Evolutionary conservation across 2,888 invertebrate species (phyloP).

Genomic region (Ethmia dodecea): DNA sequence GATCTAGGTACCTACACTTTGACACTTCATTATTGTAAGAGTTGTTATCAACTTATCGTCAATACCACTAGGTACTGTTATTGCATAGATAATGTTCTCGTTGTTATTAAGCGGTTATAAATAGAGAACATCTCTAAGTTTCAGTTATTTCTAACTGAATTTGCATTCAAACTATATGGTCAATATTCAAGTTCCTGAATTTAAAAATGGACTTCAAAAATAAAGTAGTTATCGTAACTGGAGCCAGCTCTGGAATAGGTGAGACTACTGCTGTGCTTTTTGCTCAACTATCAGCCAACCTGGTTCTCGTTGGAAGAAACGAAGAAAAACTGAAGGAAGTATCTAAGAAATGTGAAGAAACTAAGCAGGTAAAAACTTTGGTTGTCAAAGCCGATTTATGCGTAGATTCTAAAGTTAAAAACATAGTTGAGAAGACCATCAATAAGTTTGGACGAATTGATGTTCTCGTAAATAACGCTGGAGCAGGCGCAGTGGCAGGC

Average conservation of each 20-base stretch:
- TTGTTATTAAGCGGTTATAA: no score
- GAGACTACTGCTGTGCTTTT: constrained; percentile 18
- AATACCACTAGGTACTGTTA: no score
- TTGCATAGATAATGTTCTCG: no score
- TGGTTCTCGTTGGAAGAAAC: constrained; percentile 18
- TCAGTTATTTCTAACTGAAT: no score
- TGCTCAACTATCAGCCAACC: constrained; percentile 16
- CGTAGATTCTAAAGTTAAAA: constrained; percentile 15
- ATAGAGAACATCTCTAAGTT: no score
- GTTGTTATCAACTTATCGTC: no score
- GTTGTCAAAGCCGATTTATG: constrained; percentile 14
- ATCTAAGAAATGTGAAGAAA: constrained; percentile 8
- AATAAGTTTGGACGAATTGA: constrained; percentile 19
- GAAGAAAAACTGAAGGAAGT: constrained; percentile 15
- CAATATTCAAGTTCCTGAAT: neutral
- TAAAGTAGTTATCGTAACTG: constrained; percentile 16
- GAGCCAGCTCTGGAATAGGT: constrained; percentile 22
- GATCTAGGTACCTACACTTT: no score
- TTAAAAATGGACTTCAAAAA: constrained; percentile 9
- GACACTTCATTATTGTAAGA: no score
- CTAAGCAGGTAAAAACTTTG: constrained; percentile 13
- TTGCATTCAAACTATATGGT: no score
- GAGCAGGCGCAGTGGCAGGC: constrained; percentile 10
- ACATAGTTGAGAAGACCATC: constrained; percentile 17
- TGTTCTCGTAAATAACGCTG: constrained; percentile 23